These are phyloP conservation scores for Nipponacmea schrenckii DNA, from an alignment of 2,888 invertebrate species.

Conservation along the genomic window DNA sequence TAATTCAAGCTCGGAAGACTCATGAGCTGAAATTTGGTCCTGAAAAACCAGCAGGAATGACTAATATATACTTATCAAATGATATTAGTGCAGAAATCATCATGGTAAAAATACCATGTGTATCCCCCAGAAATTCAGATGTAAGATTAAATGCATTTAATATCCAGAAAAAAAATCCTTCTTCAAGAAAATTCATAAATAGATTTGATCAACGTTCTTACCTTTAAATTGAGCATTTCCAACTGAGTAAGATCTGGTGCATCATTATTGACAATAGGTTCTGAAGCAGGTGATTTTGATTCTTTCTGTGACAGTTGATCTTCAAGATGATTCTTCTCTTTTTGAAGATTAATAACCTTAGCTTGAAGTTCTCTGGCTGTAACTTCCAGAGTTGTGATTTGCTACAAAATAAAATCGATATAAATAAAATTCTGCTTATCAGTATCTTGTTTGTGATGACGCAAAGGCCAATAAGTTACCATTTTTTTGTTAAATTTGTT, in stretches of 20 bases:
- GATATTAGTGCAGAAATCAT: background rate
- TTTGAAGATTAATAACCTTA: conserved; percentile 49
- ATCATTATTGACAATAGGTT: conserved; percentile 11
- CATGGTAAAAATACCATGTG: background rate
- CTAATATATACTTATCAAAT: background rate
- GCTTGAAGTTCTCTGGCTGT: conserved; percentile 49
- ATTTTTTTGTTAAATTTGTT: too few relatives aligned
- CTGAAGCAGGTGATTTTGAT: background rate
- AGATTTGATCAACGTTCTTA: conserved; percentile 3
- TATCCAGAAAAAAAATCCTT: background rate
- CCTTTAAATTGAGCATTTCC: conserved; percentile 29
- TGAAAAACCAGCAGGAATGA: conserved; percentile 17
- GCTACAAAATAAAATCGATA: conserved; percentile 33
- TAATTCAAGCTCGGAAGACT: conserved; percentile 28
- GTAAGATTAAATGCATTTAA: conserved; percentile 1
- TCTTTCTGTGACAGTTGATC: conserved; percentile 34
- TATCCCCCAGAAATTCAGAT: background rate
- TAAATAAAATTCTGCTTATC: too few relatives aligned
- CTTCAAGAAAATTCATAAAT: too few relatives aligned
- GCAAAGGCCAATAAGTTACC: too few relatives aligned
- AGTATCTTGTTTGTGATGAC: too few relatives aligned
- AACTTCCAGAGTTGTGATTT: conserved; percentile 43
- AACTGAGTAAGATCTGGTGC: conserved; percentile 7
- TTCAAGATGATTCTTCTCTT: conserved; percentile 47
- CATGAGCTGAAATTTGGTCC: conserved; percentile 17